Percentiles rank a stretch among this genome's conserved stretches.
These are phyloP conservation scores for Alfaro cultratus DNA, from an alignment of 2,797 vertebrate species.

Conservation along the genomic window DNA sequence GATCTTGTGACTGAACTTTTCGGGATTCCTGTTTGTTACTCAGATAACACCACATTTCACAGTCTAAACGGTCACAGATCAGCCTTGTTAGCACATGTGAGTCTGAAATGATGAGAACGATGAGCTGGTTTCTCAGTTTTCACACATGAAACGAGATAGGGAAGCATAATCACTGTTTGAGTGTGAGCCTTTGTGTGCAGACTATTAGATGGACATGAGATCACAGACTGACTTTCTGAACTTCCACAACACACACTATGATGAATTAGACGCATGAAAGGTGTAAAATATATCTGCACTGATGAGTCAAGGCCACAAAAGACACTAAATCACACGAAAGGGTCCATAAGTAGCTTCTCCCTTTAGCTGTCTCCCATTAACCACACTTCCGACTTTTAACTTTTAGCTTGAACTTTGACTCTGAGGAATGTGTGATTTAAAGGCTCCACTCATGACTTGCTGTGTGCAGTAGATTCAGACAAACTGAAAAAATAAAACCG, in stretches of 20 bases:
- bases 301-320: slow-evolving; percentile 8
- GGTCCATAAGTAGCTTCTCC: slow-evolving; percentile 15
- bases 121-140: slow-evolving; percentile 58
- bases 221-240: slow-evolving; percentile 58
- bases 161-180: slow-evolving; percentile 36
- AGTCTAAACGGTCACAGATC: slow-evolving; percentile 23
- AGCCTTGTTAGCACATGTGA: slow-evolving; percentile 1
- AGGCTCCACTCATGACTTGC: slow-evolving; percentile 14
- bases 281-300: slow-evolving; percentile 44
- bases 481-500: not conserved
- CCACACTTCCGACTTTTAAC: slow-evolving; percentile 48
- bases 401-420: slow-evolving; percentile 55
- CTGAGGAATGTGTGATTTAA: slow-evolving; percentile 41
- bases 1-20: not conserved
- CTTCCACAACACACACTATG: slow-evolving; percentile 25
- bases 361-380: slow-evolving; percentile 28
- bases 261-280: not conserved
- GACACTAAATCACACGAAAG: slow-evolving; percentile 52
- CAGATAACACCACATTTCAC: slow-evolving; percentile 23
- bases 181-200: slow-evolving; percentile 23
- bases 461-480: not conserved
- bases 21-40: not conserved
- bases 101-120: slow-evolving; percentile 25
- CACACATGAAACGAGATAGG: slow-evolving; percentile 52
- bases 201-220: slow-evolving; percentile 46